Percentiles rank a stretch among this genome's conserved stretches.
Evolutionary conservation across 2,113 vertebrate genomes (phyloP).

Genomic region (Charadrius vociferus): DNA sequence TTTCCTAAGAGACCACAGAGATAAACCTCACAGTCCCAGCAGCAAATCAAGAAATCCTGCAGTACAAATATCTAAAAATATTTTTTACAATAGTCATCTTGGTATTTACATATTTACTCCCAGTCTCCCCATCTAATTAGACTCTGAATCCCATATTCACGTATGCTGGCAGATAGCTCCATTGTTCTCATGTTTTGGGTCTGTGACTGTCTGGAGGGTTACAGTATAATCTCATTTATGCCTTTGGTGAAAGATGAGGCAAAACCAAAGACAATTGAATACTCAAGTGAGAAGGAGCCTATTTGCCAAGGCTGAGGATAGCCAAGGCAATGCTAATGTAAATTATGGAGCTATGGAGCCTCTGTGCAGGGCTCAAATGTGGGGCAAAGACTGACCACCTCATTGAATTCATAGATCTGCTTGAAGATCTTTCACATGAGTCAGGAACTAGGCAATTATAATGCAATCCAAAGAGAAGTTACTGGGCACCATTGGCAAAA

Average conservation of each 20-base stretch:
- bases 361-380: background rate
- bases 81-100: background rate
- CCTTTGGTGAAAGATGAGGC: background rate
- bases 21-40: constrained; percentile 34
- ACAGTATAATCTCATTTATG: background rate
- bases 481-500: background rate
- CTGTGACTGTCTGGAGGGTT: background rate
- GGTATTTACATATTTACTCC: constrained; percentile 55
- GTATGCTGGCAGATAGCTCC: background rate
- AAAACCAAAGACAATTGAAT: background rate
- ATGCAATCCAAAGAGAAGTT: background rate
- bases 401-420: background rate
- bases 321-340: background rate
- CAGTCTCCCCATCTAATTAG: constrained; percentile 57
- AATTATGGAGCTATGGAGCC: background rate
- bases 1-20: background rate
- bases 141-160: background rate
- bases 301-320: background rate
- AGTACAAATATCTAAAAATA: constrained; percentile 30
- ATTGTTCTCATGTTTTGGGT: background rate
- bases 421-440: background rate
- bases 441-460: background rate
- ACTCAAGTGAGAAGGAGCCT: background rate
- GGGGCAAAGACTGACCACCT: background rate
- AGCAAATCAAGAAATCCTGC: constrained; percentile 42